Percentiles rank a stretch among this genome's conserved stretches.
These are phyloP conservation scores for Pseudois nayaur DNA, from an alignment of 2,113 vertebrate species.

Conservation along the genomic window DNA sequence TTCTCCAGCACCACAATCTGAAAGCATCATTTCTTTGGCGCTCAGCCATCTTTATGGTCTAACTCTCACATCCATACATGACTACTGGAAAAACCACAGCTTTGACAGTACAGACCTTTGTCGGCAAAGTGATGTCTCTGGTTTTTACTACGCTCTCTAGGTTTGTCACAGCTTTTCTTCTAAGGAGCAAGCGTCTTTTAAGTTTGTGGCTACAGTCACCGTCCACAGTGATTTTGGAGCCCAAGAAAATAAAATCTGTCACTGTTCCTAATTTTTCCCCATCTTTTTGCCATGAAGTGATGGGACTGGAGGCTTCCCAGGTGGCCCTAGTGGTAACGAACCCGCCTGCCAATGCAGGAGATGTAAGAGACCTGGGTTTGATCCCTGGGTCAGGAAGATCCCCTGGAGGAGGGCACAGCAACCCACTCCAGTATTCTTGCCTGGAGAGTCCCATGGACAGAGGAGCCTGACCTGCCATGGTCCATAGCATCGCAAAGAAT, in stretches of 20 bases:
- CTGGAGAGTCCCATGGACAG: neutral
- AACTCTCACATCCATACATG: neutral
- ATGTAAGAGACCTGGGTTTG: neutral
- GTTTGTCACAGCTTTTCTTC: neutral
- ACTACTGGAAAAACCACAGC: neutral
- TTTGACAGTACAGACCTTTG: neutral
- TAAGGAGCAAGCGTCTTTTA: neutral
- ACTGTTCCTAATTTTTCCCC: neutral
- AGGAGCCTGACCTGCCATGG: neutral
- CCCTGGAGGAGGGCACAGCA: neutral
- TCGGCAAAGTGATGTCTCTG: neutral
- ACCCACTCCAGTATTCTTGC: neutral
- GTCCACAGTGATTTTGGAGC: neutral
- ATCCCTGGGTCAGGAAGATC: neutral
- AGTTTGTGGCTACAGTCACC: neutral
- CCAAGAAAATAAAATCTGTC: neutral
- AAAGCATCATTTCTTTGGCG: neutral
- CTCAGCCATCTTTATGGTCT: neutral
- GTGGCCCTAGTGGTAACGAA: neutral
- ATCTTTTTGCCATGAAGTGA: neutral
- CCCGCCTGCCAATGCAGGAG: neutral
- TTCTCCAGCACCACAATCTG: neutral
- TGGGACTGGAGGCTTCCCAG: neutral
- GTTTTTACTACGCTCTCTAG: neutral
- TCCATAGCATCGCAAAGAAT: fast-evolving